phyloP scores from a whole-genome alignment of 2,888 invertebrate species.

The Rutpela maculata region DNA sequence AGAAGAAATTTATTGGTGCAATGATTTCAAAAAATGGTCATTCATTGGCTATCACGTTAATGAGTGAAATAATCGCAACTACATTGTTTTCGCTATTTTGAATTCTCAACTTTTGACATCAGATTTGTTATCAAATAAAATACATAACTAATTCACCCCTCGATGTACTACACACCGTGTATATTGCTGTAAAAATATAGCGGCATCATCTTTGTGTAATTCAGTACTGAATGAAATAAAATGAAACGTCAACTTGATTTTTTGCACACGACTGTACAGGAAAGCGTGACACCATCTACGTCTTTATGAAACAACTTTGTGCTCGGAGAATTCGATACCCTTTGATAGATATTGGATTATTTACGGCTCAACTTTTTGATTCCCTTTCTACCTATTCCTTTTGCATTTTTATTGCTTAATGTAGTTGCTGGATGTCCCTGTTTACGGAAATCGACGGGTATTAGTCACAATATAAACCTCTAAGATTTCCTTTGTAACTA shows the following conservation, averaged over 20 bases:
- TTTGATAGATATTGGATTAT: constrained; percentile 15
- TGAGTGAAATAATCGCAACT: too few relatives aligned
- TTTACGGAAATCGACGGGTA: constrained; percentile 25
- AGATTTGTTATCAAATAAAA: too few relatives aligned
- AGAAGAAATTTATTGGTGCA: too few relatives aligned
- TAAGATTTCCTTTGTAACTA: constrained; percentile 23
- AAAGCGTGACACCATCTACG: constrained; percentile 1
- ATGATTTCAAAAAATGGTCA: too few relatives aligned
- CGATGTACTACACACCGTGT: too few relatives aligned
- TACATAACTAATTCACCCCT: too few relatives aligned
- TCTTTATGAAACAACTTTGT: neutral
- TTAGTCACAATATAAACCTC: constrained; percentile 29
- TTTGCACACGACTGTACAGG: constrained; percentile 7
- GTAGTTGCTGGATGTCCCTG: constrained; percentile 12
- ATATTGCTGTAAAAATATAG: too few relatives aligned
- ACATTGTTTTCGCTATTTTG: too few relatives aligned
- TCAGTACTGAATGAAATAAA: neutral
- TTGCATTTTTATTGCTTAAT: constrained; percentile 18
- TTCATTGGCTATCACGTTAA: too few relatives aligned
- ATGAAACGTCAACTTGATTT: neutral
- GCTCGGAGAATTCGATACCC: neutral
- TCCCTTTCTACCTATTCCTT: constrained; percentile 17
- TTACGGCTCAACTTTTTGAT: constrained; percentile 9
- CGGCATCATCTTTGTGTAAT: too few relatives aligned
- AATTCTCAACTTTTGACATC: too few relatives aligned